Evolutionary conservation across 37 sponge, comb jelly and placozoan genomes (phyloP).

Genomic region (Crambe crambe): DNA sequence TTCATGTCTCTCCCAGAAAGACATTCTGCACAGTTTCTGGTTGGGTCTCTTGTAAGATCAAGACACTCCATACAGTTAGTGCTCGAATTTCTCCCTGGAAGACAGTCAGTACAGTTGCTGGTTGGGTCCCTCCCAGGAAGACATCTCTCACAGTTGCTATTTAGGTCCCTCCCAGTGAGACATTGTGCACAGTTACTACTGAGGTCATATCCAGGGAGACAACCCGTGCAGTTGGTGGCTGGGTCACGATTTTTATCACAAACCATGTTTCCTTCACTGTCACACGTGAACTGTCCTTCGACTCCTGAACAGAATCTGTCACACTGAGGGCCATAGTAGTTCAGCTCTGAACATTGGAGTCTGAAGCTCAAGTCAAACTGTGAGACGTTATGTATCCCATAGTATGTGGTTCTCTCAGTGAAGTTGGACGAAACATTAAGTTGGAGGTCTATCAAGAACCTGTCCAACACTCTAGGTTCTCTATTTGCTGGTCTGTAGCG

Average conservation of each 20-base stretch:
- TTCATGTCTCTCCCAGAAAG: too few relatives aligned
- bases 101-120: neutral
- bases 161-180: neutral
- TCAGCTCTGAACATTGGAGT: conserved; percentile 4
- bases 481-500: neutral
- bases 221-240: neutral
- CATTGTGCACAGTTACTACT: neutral
- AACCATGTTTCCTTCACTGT: neutral
- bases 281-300: neutral
- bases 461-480: neutral
- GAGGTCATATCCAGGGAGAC: neutral
- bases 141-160: neutral
- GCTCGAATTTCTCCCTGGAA: too few relatives aligned
- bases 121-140: neutral
- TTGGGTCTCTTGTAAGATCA: too few relatives aligned
- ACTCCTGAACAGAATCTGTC: neutral
- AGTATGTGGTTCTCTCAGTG: neutral
- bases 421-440: neutral
- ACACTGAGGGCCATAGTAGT: conserved; percentile 2
- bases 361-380: neutral
- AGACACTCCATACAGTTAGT: too few relatives aligned
- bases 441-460: neutral
- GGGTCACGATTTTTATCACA: neutral
- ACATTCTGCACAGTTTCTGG: too few relatives aligned
- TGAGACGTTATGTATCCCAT: neutral